A percentile compares a stretch with the other conserved stretches of the same genome.
phyloP scores from a whole-genome alignment of 1,140 invertebrate genomes.

The Patella vulgata region DNA sequence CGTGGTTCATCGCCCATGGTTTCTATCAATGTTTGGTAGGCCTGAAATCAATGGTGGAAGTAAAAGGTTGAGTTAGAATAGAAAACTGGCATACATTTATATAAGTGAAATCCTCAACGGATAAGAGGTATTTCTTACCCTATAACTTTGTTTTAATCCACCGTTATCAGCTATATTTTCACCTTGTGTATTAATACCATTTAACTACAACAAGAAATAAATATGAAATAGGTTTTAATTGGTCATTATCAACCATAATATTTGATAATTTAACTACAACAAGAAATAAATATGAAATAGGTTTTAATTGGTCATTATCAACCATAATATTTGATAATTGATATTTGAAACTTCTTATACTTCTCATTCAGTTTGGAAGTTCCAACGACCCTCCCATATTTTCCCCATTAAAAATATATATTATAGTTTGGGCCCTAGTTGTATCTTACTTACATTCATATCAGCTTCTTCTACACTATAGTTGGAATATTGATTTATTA shows the following conservation, averaged over 20 bases:
- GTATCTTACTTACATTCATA: constrained; percentile 9
- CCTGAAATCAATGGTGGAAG: constrained; percentile 45
- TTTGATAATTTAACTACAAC: too few relatives aligned
- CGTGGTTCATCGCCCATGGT: constrained; percentile 49
- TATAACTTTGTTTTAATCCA: constrained; percentile 66
- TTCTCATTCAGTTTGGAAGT: too few relatives aligned
- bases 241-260: too few relatives aligned
- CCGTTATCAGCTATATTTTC: constrained; percentile 71
- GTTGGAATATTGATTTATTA: constrained; percentile 16
- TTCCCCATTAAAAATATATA: too few relatives aligned
- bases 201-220: too few relatives aligned
- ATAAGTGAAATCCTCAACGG: not conserved
- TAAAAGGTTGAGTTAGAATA: not conserved
- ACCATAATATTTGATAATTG: too few relatives aligned
- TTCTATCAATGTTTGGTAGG: constrained; percentile 53
- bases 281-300: too few relatives aligned
- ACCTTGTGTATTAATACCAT: constrained; percentile 68
- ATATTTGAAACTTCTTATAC: too few relatives aligned
- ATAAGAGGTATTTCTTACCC: constrained; percentile 49
- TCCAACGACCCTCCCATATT: too few relatives aligned
- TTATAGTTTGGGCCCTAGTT: too few relatives aligned
- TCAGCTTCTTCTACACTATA: constrained; percentile 3
- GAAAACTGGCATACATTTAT: not conserved
- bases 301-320: too few relatives aligned
- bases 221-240: too few relatives aligned